These are phyloP conservation scores for Chaunax sp. DNA, from an alignment of 2,797 vertebrate species.

Conservation along the genomic window DNA sequence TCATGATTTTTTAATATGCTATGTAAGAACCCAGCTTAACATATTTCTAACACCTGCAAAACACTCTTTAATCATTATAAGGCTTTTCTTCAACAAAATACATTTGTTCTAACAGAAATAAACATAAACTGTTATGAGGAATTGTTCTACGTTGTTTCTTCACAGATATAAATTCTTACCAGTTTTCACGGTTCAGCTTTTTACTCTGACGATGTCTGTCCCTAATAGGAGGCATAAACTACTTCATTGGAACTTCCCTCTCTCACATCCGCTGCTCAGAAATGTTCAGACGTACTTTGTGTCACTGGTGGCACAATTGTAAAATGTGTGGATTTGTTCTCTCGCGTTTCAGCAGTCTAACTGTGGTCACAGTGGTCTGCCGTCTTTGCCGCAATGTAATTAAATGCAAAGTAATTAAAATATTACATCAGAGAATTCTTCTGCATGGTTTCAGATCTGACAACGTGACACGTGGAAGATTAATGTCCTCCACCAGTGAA, in stretches of 20 bases:
- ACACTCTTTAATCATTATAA: too few relatives aligned
- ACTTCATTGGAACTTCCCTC: constrained; percentile 27
- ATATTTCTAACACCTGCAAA: background rate
- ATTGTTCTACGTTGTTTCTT: too few relatives aligned
- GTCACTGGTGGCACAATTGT: constrained; percentile 9
- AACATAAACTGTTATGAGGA: background rate
- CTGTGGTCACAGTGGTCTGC: constrained; percentile 33
- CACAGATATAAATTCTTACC: constrained; percentile 11
- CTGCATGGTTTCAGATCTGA: constrained; percentile 50
- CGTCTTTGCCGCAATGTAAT: constrained; percentile 56
- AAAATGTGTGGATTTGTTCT: constrained; percentile 38
- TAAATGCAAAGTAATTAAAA: constrained; percentile 71
- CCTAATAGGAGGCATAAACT: constrained; percentile 24
- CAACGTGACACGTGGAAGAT: constrained; percentile 53
- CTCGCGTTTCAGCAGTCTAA: constrained; percentile 28
- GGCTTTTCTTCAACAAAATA: too few relatives aligned
- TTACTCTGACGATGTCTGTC: constrained; percentile 9
- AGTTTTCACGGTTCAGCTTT: constrained; percentile 28
- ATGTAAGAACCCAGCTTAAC: background rate
- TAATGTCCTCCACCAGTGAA: constrained; percentile 45
- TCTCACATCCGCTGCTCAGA: constrained; percentile 13
- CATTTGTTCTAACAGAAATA: background rate
- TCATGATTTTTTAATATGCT: background rate
- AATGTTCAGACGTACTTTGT: constrained; percentile 24
- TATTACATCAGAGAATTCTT: constrained; percentile 57